phyloP scores from a whole-genome alignment of 1,140 invertebrate genomes.

The Drosophila hydei region DNA sequence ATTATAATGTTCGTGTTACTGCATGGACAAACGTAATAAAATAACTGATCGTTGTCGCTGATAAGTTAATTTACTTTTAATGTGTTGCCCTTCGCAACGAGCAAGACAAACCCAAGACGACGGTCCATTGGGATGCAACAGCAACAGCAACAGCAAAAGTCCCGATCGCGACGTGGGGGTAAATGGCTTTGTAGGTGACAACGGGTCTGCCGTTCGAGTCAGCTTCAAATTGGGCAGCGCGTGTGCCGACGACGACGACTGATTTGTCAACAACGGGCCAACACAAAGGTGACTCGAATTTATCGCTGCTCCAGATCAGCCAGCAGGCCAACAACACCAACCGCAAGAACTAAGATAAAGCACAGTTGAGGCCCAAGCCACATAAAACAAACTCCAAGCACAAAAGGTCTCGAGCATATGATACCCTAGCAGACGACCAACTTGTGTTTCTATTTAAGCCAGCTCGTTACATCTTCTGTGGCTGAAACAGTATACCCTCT shows the following conservation, averaged over 20 bases:
- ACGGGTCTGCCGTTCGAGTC: slow-evolving; percentile 54
- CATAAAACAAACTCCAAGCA: neutral
- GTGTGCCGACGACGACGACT: slow-evolving; percentile 77
- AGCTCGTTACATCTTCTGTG: neutral
- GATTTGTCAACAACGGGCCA: slow-evolving; percentile 78
- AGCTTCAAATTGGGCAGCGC: slow-evolving; percentile 37
- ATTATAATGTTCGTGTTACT: slow-evolving; percentile 84
- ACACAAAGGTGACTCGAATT: slow-evolving; percentile 73
- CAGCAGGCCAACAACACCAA: slow-evolving; percentile 46
- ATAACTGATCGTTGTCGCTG: slow-evolving; percentile 84
- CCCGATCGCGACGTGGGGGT: slow-evolving; percentile 53
- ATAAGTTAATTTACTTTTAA: slow-evolving; percentile 84
- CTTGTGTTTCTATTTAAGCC: neutral
- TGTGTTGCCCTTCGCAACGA: slow-evolving; percentile 70
- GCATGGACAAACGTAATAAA: slow-evolving; percentile 84
- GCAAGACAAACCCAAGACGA: slow-evolving; percentile 18
- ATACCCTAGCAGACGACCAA: neutral
- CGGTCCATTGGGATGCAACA: slow-evolving; percentile 21
- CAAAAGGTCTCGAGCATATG: too few species aligned
- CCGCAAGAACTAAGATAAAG: slow-evolving; percentile 39
- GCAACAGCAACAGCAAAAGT: neutral
- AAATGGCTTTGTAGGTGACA: slow-evolving; percentile 77
- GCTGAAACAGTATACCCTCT: neutral
- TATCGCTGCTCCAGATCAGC: slow-evolving; percentile 80
- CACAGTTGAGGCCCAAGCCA: slow-evolving; percentile 15